These are phyloP conservation scores for Maccullochella peelii DNA, from an alignment of 2,113 vertebrate species.

Conservation along the genomic window DNA sequence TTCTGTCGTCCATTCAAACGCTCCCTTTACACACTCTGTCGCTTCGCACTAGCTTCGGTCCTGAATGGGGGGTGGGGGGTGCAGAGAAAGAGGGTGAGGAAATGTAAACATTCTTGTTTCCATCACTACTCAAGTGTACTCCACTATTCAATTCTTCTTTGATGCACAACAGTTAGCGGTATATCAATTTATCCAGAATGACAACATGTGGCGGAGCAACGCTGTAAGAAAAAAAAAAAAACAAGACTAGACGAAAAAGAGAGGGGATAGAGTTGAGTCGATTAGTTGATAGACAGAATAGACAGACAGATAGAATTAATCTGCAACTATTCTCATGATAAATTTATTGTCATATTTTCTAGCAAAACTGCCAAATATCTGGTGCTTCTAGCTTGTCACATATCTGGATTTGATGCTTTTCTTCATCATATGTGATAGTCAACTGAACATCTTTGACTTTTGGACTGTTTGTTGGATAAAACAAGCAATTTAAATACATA, in stretches of 20 bases:
- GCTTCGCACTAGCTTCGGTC: slow-evolving; percentile 54
- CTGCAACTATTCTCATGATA: not conserved
- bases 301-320: too few species aligned
- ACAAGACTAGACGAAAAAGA: not conserved
- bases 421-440: not conserved
- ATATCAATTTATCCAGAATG: not conserved
- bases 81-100: slow-evolving; percentile 12
- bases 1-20: slow-evolving; percentile 56
- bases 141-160: not conserved
- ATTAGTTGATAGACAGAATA: too few species aligned
- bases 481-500: not conserved
- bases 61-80: slow-evolving; percentile 26
- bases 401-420: not conserved
- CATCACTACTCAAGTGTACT: slow-evolving; percentile 1
- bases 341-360: not conserved
- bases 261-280: not conserved
- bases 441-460: not conserved
- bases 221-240: not conserved
- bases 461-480: not conserved
- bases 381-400: not conserved
- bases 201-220: not conserved
- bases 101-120: slow-evolving; percentile 32
- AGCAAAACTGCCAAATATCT: not conserved
- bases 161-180: not conserved
- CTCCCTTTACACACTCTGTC: slow-evolving; percentile 52